These are phyloP conservation scores for Oryctolagus cuniculus DNA, from an alignment of 2,113 vertebrate genomes.

Conservation along the genomic window DNA sequence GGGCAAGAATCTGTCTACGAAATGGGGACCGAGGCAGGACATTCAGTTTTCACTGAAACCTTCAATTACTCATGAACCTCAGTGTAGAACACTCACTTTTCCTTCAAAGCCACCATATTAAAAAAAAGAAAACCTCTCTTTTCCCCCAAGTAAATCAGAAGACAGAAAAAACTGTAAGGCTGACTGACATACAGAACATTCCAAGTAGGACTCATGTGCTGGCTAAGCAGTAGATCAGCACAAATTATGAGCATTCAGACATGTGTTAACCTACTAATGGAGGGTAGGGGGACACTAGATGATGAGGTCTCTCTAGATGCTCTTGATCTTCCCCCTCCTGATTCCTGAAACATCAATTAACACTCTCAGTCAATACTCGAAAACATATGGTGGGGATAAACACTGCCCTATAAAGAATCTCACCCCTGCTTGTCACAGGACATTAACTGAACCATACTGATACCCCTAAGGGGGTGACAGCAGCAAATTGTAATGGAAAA, in stretches of 20 bases:
- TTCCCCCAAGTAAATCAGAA: constrained; percentile 53
- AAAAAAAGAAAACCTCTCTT: neutral
- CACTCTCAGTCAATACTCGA: constrained; percentile 65
- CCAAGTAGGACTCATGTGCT: constrained; percentile 76
- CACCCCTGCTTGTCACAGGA: constrained; percentile 77
- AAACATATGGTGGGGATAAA: constrained; percentile 80
- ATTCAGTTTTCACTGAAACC: neutral
- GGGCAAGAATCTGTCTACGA: neutral
- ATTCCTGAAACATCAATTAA: constrained; percentile 79
- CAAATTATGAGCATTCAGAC: constrained; percentile 79
- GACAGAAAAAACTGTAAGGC: constrained; percentile 64
- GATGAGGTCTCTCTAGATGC: constrained; percentile 65
- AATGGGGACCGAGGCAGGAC: neutral
- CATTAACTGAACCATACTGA: constrained; percentile 67
- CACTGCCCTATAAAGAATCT: constrained; percentile 73
- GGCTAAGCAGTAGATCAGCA: constrained; percentile 84
- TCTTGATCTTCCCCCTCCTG: constrained; percentile 66
- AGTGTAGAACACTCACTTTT: neutral
- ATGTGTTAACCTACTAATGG: constrained; percentile 79
- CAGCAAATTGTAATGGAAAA: constrained; percentile 68
- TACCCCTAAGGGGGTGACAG: constrained; percentile 41
- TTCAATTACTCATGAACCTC: neutral
- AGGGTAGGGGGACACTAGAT: constrained; percentile 68
- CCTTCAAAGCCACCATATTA: constrained; percentile 19
- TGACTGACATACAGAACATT: constrained; percentile 72